Base-by-base conservation (phyloP, 2,797 vertebrate genomes). In the Fratercula arctica region DNA sequence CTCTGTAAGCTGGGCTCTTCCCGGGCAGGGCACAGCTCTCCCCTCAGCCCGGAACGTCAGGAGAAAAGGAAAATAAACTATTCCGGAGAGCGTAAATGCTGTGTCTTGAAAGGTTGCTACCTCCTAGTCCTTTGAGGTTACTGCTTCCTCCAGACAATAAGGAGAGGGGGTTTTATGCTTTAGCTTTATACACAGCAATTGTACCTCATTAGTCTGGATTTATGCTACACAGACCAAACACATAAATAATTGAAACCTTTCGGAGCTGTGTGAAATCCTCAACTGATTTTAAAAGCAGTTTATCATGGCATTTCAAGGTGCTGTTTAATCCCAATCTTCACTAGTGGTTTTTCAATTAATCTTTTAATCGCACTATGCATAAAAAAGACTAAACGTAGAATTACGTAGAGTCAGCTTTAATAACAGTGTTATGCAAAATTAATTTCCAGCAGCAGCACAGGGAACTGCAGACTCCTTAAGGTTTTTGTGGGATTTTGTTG, bases 171-270 rank as follows among this genome's bases (percentile, higher is more conserved):
- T 91, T 96, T 89, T 63, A 28, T 83, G 48, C 87, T 79, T 94
- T 76, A 82, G 85, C 95, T 97, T 96, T 97, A 96, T 85, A 83
- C 74, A 25, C 72, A 89, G 87, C 92, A 91, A 80, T 96, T 96
- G 97, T 90, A 87, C 92, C 97, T 98, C 97, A 96, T 98, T 97
- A 98, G 95, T 78, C 89, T 85, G 45, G 94, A 96, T 97, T 97
- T 95, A 94, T 76, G 91, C 94, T 92, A 51, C 80, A 16, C 61
- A 79, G 95, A 85, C 97, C 93, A 93, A 96, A 90, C 69, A n/a
- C 94, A 94, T 97, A 95, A 98, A 97, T 97, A 97, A 97, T 96
- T 94, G 97, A 98, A 97, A 80, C 82, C 81, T 96, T 95, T 92
- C 94, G 24, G 92, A 87, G 83, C 95, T 39, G 6, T 57, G 61